Evolutionary conservation across 2,888 invertebrate species (phyloP).

Genomic region (Tetragonisca angustula): DNA sequence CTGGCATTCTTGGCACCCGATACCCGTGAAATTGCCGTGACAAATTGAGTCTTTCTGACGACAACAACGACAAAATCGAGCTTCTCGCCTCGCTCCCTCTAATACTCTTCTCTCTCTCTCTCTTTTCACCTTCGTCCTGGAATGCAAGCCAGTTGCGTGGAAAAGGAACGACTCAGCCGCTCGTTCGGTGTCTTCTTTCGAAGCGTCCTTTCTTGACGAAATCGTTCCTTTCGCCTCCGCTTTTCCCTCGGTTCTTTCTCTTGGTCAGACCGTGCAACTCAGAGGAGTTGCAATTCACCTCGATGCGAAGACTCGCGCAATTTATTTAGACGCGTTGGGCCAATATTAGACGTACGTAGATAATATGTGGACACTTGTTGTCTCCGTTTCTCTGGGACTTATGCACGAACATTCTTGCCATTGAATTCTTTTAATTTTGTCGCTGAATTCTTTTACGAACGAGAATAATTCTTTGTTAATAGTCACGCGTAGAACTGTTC

Average conservation of each 20-base stretch:
- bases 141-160: slow-evolving; percentile 36
- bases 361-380: no score
- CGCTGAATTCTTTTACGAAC: no score
- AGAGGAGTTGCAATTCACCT: no score
- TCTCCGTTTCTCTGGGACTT: no score
- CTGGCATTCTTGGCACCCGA: slow-evolving; percentile 69
- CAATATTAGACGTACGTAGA: no score
- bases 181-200: slow-evolving; percentile 22
- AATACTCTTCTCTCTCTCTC: not conserved
- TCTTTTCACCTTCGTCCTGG: slow-evolving; percentile 1
- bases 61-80: slow-evolving; percentile 25
- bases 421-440: no score
- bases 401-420: no score
- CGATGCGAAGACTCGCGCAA: no score
- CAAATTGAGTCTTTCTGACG: slow-evolving; percentile 68
- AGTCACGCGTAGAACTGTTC: no score
- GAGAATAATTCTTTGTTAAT: no score
- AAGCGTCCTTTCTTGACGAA: slow-evolving; percentile 12
- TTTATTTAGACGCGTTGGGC: no score
- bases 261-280: not conserved
- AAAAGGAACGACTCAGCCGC: slow-evolving; percentile 39
- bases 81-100: slow-evolving; percentile 11
- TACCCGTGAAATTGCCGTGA: slow-evolving; percentile 69
- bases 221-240: slow-evolving; percentile 8
- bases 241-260: not conserved